Base-by-base conservation (phyloP, 2,888 invertebrate species). In the Gandaritis pyraliata region DNA sequence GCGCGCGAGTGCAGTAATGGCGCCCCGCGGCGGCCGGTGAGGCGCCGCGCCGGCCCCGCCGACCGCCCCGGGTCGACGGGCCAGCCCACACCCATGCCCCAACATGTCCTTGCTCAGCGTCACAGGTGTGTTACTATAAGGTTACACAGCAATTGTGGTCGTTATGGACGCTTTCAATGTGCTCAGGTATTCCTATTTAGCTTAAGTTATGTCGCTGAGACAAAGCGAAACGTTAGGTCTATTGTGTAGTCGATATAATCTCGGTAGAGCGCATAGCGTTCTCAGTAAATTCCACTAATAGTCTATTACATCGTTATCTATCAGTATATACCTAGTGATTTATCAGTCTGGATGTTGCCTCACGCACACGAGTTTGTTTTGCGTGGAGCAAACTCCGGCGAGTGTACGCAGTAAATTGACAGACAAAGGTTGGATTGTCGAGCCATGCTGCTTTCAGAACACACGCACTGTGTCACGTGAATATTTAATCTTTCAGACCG, bases 91-190 rank as follows among this genome's bases (percentile, higher is more conserved):
- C 83, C 80, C 78, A 77, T 83, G 84, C 81, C 88, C 84, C 90
- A 90, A 76, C 90, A 93, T 93, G 92, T 92, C 92, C 85, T 89
- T 93, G 83, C 92, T 93, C 86, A 93, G 92, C 92, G 92, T 93
- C 84, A 93, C 92, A 92, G 92, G 92, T 92, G 78, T 64, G 69
- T 73, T 75, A 77, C 76, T 79, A 81, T 58, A 68, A 65, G 73
- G 73, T 78, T 80, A 79, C 82, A 78, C 81, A 77, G 75, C 76
- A 65, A 73, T 76, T 76, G 76, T 78, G 82, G 81, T 83, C 80
- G 80, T 82, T 81, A 82, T 71, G 81, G 81, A 82, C 81, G 81
- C 81, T 74, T 76, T 76, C 70, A 73, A 76, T 72, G 74, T 75
- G 72, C 60, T 76, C 81, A 78, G 76, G 75, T 80, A 77, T 74